Base-by-base conservation (phyloP, 2,797 vertebrate genomes). In the Pelobates cultripes region DNA sequence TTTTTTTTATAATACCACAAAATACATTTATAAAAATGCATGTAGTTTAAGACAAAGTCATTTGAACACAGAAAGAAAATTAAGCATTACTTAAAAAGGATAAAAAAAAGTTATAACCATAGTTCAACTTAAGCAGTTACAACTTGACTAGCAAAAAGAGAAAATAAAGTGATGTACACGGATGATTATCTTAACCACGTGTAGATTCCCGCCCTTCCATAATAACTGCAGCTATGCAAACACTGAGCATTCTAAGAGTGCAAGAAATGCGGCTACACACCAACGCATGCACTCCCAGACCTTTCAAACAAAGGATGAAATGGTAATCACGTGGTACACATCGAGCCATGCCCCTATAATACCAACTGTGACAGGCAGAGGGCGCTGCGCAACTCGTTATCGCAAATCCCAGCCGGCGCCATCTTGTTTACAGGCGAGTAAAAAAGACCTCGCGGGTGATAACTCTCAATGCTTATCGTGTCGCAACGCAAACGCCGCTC, bases 401-500 rank as follows among this genome's bases (percentile, higher is more conserved):
- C 28, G 5, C 10, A 2, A 28, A 14, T 3, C 15, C 47, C 43
- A 41, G 43, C 77, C 13, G 75, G 75, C 63, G 81, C 81, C 81
- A 83, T 83, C 66, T 83, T 83, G 64, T 10, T 42, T 61, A 47
- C 43, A 61, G 28, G 43, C 14, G 42, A 74, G 42, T 28, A 28
- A 28, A 28, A 7, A 74, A 28, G 12, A 47, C 63, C 2, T 43
- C 5, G 41, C 42, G 42, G 57, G 15, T 43, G 51, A 73, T 43
- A 68, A 9, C 12, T 28, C 47, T 5, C 7, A 12, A 61, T 61
- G 70, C 80, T 61, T 47, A n/a, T 45, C 43, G 1, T 81, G 44
- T 75, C 79, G 42, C 72, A 53, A 75, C 41, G 70, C 44, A 63
- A 28, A 60, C 55, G 28, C 8, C 14, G 51, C 43, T 15, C 3